Evolutionary conservation across 2,797 vertebrate species (phyloP).

Genomic region (Nyctalus aviator): DNA sequence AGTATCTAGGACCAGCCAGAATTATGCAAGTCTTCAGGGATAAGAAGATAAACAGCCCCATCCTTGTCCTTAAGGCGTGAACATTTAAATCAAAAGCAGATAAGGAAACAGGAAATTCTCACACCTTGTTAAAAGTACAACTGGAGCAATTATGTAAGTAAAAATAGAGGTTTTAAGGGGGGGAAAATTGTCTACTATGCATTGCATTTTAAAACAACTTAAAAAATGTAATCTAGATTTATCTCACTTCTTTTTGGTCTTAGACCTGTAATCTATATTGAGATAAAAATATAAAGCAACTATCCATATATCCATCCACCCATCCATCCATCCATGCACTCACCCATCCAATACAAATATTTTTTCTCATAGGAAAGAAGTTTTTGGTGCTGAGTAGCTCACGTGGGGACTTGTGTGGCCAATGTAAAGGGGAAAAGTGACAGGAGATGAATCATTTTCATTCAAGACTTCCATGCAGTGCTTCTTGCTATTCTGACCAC

Average conservation of each 20-base stretch:
- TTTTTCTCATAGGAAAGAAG: neutral
- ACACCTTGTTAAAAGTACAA: constrained; percentile 3
- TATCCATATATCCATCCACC: neutral
- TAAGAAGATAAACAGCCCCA: constrained; percentile 13
- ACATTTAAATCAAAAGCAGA: constrained; percentile 22
- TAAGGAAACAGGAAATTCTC: constrained; percentile 17
- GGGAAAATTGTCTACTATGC: neutral
- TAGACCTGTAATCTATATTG: neutral
- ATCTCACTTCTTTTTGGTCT: neutral
- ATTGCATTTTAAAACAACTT: neutral
- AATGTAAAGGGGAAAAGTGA: constrained; percentile 22
- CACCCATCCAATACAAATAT: neutral
- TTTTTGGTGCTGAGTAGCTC: neutral
- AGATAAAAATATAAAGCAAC: neutral
- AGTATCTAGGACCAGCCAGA: neutral
- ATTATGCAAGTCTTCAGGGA: neutral
- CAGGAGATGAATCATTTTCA: constrained; percentile 9
- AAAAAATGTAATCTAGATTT: neutral
- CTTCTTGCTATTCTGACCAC: constrained; percentile 70
- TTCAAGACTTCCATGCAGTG: neutral
- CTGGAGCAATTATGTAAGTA: neutral
- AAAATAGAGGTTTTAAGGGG: constrained; percentile 48
- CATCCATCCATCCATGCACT: neutral
- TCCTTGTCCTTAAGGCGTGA: neutral
- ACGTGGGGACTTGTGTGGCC: neutral